Percentiles rank a stretch among this genome's conserved stretches.
These are phyloP conservation scores for Smittia aterrima DNA, from an alignment of 2,888 invertebrate genomes.

Conservation along the genomic window DNA sequence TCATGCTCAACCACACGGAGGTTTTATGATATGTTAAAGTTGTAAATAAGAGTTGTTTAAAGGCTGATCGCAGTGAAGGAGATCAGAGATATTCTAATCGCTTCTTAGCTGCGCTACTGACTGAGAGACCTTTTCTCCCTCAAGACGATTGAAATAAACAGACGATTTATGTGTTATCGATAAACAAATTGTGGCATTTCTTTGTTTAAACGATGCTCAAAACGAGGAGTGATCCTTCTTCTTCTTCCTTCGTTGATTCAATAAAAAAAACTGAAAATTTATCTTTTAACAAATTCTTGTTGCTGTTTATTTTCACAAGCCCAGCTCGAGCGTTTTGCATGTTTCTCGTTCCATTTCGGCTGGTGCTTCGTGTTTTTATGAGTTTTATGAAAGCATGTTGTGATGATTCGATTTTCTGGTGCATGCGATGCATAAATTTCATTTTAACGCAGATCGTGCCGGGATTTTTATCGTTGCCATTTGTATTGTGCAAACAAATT, in stretches of 20 bases:
- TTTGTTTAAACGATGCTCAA: background rate
- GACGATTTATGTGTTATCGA: background rate
- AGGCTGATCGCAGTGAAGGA: background rate
- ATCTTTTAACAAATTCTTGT: background rate
- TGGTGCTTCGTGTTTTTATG: background rate
- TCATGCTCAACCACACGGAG: background rate
- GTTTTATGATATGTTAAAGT: slow-evolving; percentile 22
- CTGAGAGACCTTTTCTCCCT: background rate
- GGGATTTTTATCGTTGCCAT: background rate
- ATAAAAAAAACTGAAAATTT: background rate
- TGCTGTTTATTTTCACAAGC: background rate
- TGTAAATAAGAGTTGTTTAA: slow-evolving; percentile 8
- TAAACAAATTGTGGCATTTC: background rate
- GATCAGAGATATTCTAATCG: background rate
- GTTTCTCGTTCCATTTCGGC: background rate
- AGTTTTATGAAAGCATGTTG: background rate
- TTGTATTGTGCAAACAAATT: background rate
- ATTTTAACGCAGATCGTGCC: background rate
- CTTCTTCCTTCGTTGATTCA: background rate
- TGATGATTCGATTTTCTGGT: background rate
- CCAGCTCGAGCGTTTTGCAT: background rate
- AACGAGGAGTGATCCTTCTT: background rate
- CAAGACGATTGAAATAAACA: background rate
- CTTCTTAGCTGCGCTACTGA: background rate
- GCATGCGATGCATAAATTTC: slow-evolving; percentile 18